These are phyloP conservation scores for Xanthorhoe spadicearia DNA, from an alignment of 2,888 invertebrate genomes.

Conservation along the genomic window DNA sequence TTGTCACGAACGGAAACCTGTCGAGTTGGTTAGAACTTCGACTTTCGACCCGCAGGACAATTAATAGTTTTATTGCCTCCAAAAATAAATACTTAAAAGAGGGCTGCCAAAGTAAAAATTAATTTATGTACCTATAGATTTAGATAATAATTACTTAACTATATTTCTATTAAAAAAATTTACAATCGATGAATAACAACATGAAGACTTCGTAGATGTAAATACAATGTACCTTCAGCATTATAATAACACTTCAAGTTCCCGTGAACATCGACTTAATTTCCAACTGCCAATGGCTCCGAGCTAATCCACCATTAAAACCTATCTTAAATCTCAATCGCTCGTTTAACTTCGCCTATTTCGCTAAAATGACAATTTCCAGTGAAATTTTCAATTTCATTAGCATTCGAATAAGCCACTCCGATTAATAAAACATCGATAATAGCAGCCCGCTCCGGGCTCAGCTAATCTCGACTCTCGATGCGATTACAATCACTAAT, in stretches of 20 bases:
- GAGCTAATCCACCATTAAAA: constrained; percentile 22
- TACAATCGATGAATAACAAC: neutral
- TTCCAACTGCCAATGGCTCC: constrained; percentile 4
- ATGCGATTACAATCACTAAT: constrained; percentile 39
- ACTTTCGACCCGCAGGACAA: no score
- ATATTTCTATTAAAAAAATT: no score
- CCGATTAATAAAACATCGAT: constrained; percentile 52
- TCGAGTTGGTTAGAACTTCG: no score
- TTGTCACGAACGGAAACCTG: no score
- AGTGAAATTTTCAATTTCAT: constrained; percentile 48
- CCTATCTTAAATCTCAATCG: constrained; percentile 24
- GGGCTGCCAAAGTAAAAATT: no score
- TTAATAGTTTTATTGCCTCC: no score
- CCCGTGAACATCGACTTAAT: constrained; percentile 5
- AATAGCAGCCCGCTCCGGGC: constrained; percentile 42
- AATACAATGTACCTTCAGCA: no score
- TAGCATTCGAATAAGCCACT: constrained; percentile 47
- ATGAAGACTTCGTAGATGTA: neutral
- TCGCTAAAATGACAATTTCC: constrained; percentile 35
- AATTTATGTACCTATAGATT: no score
- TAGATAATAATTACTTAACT: no score
- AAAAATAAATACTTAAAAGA: no score
- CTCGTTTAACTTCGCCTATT: constrained; percentile 22
- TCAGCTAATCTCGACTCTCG: constrained; percentile 36
- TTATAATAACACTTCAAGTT: neutral